phyloP scores from a whole-genome alignment of 2,888 invertebrate species.

The Gymnosoma rotundatum region DNA sequence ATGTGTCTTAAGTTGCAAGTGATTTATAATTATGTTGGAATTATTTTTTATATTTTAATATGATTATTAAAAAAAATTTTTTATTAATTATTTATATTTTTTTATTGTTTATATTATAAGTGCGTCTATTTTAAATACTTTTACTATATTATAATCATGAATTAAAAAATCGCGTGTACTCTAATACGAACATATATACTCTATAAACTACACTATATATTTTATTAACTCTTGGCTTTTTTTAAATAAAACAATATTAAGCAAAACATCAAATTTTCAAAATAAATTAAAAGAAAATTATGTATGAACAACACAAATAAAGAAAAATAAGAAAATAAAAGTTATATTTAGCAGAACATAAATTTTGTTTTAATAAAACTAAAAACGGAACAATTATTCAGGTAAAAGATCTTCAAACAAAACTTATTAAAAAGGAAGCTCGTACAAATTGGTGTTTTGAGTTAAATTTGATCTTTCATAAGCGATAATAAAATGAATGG shows the following conservation, averaged over 20 bases:
- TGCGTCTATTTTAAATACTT: conserved; percentile 43
- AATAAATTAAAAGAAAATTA: conserved; percentile 50
- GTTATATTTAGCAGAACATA: conserved; percentile 59
- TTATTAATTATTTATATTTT: conserved; percentile 49
- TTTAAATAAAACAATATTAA: conserved; percentile 45
- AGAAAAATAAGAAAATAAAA: conserved; percentile 56
- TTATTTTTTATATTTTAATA: conserved; percentile 35
- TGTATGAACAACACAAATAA: conserved; percentile 67
- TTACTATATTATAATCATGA: conserved; percentile 55
- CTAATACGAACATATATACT: conserved; percentile 56
- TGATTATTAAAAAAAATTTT: conserved; percentile 14
- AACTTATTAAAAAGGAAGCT: too few relatives aligned
- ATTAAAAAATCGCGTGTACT: conserved; percentile 60
- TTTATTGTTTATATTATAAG: conserved; percentile 25
- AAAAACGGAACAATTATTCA: too few relatives aligned
- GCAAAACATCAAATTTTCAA: conserved; percentile 50
- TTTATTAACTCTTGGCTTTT: conserved; percentile 64
- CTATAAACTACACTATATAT: conserved; percentile 46
- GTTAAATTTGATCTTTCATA: too few relatives aligned
- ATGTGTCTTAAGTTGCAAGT: conserved; percentile 55
- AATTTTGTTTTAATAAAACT: conserved; percentile 25
- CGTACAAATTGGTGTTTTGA: too few relatives aligned
- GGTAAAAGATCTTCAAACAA: neutral
- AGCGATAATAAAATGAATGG: too few relatives aligned
- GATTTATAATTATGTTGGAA: conserved; percentile 45